phyloP scores from a whole-genome alignment of 2,888 invertebrate species.

The Aphelenchoides bicaudatus region DNA sequence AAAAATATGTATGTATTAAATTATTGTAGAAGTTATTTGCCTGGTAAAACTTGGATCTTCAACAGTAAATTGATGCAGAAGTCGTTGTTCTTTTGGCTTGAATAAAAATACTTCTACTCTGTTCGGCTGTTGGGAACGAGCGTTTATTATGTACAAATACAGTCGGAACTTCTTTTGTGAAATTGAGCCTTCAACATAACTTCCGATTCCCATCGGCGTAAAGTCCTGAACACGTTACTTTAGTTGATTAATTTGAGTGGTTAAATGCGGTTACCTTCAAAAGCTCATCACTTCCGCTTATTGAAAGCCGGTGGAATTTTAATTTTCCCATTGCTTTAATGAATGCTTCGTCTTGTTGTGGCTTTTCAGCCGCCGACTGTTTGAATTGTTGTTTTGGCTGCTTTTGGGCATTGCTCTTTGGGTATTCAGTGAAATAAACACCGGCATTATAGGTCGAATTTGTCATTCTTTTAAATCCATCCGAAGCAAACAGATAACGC shows the following conservation, averaged over 20 bases:
- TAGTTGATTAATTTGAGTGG: background rate
- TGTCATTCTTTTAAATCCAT: conserved; percentile 3
- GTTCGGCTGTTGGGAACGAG: conserved; percentile 31
- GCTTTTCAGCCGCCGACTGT: background rate
- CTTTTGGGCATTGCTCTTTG: too few species aligned
- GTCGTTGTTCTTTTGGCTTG: conserved; percentile 19
- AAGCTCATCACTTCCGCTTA: background rate
- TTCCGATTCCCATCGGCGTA: conserved; percentile 40
- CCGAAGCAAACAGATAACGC: conserved; percentile 1
- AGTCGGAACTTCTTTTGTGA: conserved; percentile 40
- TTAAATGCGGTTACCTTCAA: background rate
- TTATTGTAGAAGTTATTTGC: conserved; percentile 25
- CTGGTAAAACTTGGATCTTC: conserved; percentile 34
- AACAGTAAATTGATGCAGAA: conserved; percentile 43
- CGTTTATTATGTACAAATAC: conserved; percentile 45
- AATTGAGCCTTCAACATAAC: conserved; percentile 18
- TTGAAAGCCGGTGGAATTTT: background rate
- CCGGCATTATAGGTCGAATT: background rate
- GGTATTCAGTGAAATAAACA: background rate
- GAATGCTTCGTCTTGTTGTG: background rate
- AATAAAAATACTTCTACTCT: conserved; percentile 41
- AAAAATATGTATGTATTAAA: conserved; percentile 19
- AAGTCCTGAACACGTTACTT: conserved; percentile 28
- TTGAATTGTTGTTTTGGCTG: too few species aligned
- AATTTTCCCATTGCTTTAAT: background rate